Percentiles rank a stretch among this genome's conserved stretches.
phyloP scores from a whole-genome alignment of 2,113 vertebrate species.

The Nesogale talazaci region DNA sequence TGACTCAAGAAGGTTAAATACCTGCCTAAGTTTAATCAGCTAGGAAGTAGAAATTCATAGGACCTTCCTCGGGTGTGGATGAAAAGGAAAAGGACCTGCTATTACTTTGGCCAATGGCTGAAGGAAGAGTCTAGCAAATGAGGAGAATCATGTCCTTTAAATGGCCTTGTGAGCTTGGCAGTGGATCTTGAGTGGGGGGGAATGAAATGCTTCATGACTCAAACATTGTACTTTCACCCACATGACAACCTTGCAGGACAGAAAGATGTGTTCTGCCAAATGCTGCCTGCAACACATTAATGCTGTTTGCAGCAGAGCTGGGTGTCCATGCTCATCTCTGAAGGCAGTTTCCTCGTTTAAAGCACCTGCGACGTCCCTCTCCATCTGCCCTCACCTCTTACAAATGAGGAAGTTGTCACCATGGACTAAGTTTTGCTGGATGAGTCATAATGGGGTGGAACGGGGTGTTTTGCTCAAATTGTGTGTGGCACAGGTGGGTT shows the following conservation, averaged over 20 bases:
- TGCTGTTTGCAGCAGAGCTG: neutral
- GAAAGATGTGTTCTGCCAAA: neutral
- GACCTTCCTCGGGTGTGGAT: neutral
- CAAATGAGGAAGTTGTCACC: constrained; percentile 84
- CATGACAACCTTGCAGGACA: neutral
- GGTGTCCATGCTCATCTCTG: neutral
- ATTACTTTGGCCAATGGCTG: constrained; percentile 94
- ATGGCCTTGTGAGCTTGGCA: constrained; percentile 89
- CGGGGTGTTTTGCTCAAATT: constrained; percentile 92
- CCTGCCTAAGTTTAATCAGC: neutral
- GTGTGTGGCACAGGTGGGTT: constrained; percentile 96
- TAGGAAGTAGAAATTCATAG: neutral
- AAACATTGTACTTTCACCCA: constrained; percentile 96
- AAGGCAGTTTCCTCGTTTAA: neutral
- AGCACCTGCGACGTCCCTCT: neutral
- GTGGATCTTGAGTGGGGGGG: constrained; percentile 92
- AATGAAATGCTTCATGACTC: constrained; percentile 94
- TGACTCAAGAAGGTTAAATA: neutral
- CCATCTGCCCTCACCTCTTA: neutral
- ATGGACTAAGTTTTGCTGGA: constrained; percentile 95
- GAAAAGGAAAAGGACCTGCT: neutral
- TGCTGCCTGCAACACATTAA: too few species aligned
- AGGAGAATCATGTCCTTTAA: constrained; percentile 92
- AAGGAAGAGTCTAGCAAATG: constrained; percentile 92
- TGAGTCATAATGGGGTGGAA: constrained; percentile 90